Conservation (phyloP, 2,113 vertebrate species). For the Tachysurus vachellii region DNA sequence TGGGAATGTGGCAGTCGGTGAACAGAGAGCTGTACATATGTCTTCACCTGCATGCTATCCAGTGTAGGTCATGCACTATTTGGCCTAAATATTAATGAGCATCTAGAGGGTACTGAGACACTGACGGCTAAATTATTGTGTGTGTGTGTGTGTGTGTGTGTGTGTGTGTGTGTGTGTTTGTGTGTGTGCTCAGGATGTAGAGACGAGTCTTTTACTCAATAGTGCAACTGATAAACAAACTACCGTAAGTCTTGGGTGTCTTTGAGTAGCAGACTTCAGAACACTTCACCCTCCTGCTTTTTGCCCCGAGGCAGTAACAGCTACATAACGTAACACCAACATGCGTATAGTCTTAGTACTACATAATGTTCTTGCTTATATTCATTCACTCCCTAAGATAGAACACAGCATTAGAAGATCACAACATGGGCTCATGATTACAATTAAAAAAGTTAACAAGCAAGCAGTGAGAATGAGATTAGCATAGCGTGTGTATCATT, state of each 20-base stretch:
- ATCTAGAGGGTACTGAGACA: constrained; percentile 51
- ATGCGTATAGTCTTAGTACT: not conserved
- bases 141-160: not conserved
- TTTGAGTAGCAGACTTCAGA: too few species aligned
- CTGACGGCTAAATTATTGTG: not conserved
- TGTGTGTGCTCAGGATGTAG: constrained; percentile 27
- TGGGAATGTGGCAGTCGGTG: constrained; percentile 20
- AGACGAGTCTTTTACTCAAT: constrained; percentile 59
- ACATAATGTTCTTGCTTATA: not conserved
- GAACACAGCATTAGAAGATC: not conserved
- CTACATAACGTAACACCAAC: not conserved
- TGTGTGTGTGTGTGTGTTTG: too few species aligned
- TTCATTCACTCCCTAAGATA: too few species aligned
- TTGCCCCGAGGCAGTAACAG: not conserved
- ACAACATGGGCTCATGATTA: not conserved
- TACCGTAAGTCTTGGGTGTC: not conserved
- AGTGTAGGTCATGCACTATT: constrained; percentile 66
- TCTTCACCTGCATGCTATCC: constrained; percentile 56
- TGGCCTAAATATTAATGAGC: constrained; percentile 66
- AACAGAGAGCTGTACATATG: constrained; percentile 51
- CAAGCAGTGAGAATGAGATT: too few species aligned
- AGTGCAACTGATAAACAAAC: constrained; percentile 42
- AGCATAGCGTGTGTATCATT: not conserved
- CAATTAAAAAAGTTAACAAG: not conserved
- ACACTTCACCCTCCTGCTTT: not conserved